Evolutionary conservation across 2,113 vertebrate species (phyloP).

Genomic region (Laticauda colubrina): DNA sequence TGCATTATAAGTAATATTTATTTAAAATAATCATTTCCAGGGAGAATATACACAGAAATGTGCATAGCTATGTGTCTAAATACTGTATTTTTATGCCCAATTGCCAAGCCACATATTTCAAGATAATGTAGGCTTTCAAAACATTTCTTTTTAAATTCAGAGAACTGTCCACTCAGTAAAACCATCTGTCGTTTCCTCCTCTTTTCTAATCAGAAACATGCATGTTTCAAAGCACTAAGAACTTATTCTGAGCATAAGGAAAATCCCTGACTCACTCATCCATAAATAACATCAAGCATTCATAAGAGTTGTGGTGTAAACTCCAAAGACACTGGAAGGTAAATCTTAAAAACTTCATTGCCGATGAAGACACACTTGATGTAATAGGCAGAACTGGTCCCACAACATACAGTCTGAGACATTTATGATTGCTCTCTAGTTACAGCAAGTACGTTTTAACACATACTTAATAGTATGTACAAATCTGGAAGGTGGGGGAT

Average conservation of each 20-base stretch:
- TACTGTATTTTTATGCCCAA: not conserved
- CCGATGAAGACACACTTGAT: not conserved
- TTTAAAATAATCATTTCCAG: not conserved
- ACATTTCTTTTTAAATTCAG: conserved; percentile 58
- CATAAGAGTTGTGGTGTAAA: conserved; percentile 40
- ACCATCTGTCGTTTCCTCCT: conserved; percentile 61
- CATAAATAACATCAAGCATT: conserved; percentile 40
- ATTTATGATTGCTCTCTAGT: not conserved
- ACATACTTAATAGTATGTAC: not conserved
- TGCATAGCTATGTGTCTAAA: not conserved
- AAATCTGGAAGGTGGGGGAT: not conserved
- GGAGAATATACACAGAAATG: not conserved
- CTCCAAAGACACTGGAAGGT: conserved; percentile 24
- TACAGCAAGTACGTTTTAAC: not conserved
- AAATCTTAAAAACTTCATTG: conserved; percentile 2
- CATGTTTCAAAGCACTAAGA: conserved; percentile 56
- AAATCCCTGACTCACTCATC: conserved; percentile 46
- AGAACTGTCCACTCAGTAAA: conserved; percentile 49
- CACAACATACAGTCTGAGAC: not conserved
- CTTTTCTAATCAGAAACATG: conserved; percentile 55
- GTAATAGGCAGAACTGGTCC: not conserved
- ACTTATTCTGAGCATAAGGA: conserved; percentile 59
- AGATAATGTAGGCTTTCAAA: conserved; percentile 57
- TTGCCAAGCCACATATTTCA: conserved; percentile 51
- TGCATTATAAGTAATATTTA: not conserved